Evolutionary conservation across 1,140 invertebrate species (phyloP).

Genomic region (Sycobia sp.): DNA sequence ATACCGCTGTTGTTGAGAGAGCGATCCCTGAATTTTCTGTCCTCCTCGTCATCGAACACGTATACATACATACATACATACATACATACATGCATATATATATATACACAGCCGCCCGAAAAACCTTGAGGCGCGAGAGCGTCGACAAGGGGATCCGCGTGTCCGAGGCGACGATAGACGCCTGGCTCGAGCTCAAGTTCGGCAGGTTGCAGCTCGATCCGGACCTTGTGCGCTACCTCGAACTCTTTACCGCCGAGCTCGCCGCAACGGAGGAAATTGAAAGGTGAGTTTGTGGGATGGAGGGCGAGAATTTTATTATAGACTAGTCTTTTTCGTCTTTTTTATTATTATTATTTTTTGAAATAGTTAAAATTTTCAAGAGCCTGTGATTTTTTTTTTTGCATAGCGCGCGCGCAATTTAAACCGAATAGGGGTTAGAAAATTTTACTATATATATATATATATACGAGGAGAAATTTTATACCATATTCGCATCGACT

Average conservation of each 20-base stretch:
- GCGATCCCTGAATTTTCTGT: no score
- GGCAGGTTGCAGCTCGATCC: constrained; percentile 44
- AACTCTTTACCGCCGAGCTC: constrained; percentile 43
- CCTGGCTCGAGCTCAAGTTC: constrained; percentile 44
- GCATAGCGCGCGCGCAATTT: no score
- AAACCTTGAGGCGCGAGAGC: constrained; percentile 22
- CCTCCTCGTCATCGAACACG: no score
- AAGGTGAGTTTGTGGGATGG: constrained; percentile 5
- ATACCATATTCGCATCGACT: no score
- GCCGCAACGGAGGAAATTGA: constrained; percentile 29
- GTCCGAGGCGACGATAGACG: constrained; percentile 34
- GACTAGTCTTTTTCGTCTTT: background rate
- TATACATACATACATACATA: no score
- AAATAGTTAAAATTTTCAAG: no score
- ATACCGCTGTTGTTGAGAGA: no score
- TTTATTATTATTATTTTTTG: background rate
- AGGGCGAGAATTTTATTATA: background rate
- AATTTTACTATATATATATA: no score
- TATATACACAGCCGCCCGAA: constrained; percentile 7
- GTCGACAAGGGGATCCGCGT: constrained; percentile 27
- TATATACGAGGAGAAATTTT: no score
- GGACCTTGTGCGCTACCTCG: constrained; percentile 41
- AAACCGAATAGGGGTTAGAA: no score
- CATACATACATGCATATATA: no score
- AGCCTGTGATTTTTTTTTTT: no score